Conservation (phyloP, 2,797 vertebrate species). For the Atherinosoma microstoma region DNA sequence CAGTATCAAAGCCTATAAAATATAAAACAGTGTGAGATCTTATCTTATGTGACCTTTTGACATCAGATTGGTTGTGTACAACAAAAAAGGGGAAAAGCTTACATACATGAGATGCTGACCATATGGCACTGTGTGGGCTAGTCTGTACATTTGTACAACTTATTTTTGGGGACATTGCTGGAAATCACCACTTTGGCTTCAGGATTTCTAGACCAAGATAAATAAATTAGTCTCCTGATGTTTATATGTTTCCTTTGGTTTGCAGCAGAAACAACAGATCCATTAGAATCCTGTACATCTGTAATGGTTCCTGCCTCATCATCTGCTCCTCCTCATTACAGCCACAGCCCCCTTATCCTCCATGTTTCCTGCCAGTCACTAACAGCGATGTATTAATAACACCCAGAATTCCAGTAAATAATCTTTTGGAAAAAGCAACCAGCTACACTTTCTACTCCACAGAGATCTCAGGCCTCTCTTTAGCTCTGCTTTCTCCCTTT, state of each 20-base stretch:
- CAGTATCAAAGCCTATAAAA: too few relatives aligned
- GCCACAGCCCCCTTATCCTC: background rate
- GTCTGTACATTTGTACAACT: too few relatives aligned
- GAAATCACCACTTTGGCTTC: too few relatives aligned
- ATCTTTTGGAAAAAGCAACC: conserved; percentile 6
- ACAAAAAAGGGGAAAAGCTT: too few relatives aligned
- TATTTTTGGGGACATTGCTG: too few relatives aligned
- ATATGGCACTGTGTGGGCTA: too few relatives aligned
- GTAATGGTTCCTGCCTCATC: background rate
- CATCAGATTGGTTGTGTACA: too few relatives aligned
- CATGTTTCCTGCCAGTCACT: background rate
- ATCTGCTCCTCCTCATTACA: background rate
- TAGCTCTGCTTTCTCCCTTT: conserved; percentile 26
- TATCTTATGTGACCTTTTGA: too few relatives aligned
- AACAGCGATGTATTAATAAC: conserved; percentile 1
- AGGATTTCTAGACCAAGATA: background rate
- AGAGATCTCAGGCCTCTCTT: conserved; percentile 20
- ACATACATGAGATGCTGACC: too few relatives aligned
- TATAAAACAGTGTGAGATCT: too few relatives aligned
- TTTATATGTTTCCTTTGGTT: background rate
- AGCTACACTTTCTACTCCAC: background rate
- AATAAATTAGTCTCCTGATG: background rate
- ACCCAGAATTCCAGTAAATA: background rate
- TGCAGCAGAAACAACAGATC: background rate
- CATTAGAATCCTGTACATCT: background rate